Conservation (phyloP, 2,888 invertebrate species). For the Noctua janthina region DNA sequence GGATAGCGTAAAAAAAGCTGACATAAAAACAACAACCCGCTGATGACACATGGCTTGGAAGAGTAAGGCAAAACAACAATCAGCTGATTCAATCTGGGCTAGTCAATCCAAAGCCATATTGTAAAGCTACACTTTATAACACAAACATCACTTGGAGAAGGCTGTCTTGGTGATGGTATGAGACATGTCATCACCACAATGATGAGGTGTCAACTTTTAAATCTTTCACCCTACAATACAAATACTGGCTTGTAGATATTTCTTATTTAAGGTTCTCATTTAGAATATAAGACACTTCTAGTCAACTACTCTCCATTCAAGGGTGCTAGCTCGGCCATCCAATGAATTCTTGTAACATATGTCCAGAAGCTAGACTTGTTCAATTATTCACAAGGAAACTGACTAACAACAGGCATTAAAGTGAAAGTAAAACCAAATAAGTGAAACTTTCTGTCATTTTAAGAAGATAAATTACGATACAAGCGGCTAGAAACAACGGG, state of each 20-base stretch:
- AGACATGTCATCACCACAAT: conserved; percentile 22
- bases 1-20: too few species aligned
- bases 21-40: too few species aligned
- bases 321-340: not conserved
- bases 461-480: not conserved
- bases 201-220: conserved; percentile 50
- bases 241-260: not conserved
- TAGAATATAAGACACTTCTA: not conserved
- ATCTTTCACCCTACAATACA: not conserved
- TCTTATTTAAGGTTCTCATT: not conserved
- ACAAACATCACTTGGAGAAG: not conserved
- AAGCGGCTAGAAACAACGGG: conserved; percentile 26
- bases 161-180: not conserved
- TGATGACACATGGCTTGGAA: not conserved
- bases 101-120: not conserved
- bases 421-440: conserved; percentile 9
- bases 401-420: conserved; percentile 2
- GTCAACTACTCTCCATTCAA: not conserved
- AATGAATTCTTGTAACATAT: conserved; percentile 45
- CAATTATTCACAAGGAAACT: not conserved
- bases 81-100: not conserved
- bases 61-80: not conserved
- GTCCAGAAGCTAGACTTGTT: not conserved
- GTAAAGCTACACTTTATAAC: not conserved
- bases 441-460: conserved; percentile 23